These are phyloP conservation scores for Enteromius viviparus DNA, from an alignment of 2,797 vertebrate genomes.

Conservation along the genomic window DNA sequence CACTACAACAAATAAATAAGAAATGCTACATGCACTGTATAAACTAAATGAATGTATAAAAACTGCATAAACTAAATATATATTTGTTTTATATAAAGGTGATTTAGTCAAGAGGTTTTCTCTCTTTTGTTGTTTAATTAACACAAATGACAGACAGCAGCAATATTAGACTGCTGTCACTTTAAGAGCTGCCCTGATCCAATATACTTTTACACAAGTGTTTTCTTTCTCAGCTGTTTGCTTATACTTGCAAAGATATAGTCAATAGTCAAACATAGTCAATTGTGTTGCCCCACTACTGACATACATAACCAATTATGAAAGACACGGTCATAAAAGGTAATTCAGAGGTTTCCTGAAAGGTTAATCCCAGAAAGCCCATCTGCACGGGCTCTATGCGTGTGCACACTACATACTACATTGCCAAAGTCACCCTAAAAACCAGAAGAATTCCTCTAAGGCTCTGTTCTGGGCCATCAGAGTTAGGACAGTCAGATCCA, in stretches of 20 bases:
- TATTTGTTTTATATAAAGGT: not conserved
- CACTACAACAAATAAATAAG: not conserved
- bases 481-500: slow-evolving; percentile 7
- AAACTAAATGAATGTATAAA: not conserved
- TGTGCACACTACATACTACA: not conserved
- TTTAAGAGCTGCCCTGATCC: not conserved
- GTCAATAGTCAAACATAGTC: too few relatives aligned
- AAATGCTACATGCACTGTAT: not conserved
- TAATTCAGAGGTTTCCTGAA: not conserved
- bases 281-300: not conserved
- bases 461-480: not conserved
- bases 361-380: not conserved
- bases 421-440: slow-evolving; percentile 11
- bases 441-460: not conserved
- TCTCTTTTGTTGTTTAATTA: not conserved
- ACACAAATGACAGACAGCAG: not conserved
- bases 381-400: too few relatives aligned
- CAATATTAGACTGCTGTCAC: not conserved
- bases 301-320: not conserved
- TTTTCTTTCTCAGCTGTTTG: not conserved
- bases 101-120: not conserved
- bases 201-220: not conserved
- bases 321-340: not conserved
- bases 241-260: not conserved
- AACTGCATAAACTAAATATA: not conserved